phyloP scores from a whole-genome alignment of 2,888 invertebrate species.

The Nipponacmea schrenckii region DNA sequence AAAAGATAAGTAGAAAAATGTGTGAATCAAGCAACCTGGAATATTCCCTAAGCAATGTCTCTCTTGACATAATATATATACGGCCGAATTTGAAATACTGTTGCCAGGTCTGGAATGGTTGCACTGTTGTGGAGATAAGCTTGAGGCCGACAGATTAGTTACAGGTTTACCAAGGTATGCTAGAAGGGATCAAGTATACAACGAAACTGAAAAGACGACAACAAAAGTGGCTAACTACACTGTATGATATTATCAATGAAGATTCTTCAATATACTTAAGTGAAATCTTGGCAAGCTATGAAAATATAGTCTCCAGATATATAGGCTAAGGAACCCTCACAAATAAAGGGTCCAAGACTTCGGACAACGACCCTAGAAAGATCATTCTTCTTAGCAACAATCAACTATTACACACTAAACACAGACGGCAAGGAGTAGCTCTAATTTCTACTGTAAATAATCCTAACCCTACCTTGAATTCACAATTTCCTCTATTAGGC shows the following conservation, averaged over 20 bases:
- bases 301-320: neutral
- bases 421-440: neutral
- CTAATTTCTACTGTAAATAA: too few relatives aligned
- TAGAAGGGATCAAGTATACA: slow-evolving; percentile 7
- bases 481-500: too few relatives aligned
- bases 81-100: slow-evolving; percentile 13
- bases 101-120: slow-evolving; percentile 17
- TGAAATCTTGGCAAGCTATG: neutral
- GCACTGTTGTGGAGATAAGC: neutral
- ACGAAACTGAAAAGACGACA: slow-evolving; percentile 6
- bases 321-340: neutral
- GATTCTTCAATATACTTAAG: neutral
- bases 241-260: neutral
- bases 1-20: too few relatives aligned
- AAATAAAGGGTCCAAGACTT: neutral
- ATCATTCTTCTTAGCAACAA: neutral
- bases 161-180: slow-evolving; percentile 14
- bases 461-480: too few relatives aligned
- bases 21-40: slow-evolving; percentile 17
- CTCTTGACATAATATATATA: slow-evolving; percentile 4
- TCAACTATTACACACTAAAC: neutral
- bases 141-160: slow-evolving; percentile 3
- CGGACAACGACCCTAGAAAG: neutral
- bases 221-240: neutral
- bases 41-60: slow-evolving; percentile 5